phyloP scores from a whole-genome alignment of 2,113 vertebrate genomes.

The Smithornis capensis region DNA sequence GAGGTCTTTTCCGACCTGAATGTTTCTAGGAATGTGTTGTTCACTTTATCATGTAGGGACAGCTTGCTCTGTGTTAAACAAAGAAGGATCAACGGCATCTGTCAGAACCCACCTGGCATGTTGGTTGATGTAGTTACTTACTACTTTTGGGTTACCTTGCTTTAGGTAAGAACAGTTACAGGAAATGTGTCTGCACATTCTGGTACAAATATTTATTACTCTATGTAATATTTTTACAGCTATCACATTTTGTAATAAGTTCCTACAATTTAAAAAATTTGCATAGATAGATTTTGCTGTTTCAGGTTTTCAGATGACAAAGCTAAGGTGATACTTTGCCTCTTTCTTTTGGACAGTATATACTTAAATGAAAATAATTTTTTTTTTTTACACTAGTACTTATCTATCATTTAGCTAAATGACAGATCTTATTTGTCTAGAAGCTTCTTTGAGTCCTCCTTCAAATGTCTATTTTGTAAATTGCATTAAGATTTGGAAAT shows the following conservation, averaged over 20 bases:
- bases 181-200: background rate
- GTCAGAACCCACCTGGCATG: conserved; percentile 17
- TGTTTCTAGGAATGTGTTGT: conserved; percentile 1
- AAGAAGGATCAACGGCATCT: conserved; percentile 17
- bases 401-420: background rate
- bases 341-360: background rate
- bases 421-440: background rate
- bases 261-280: background rate
- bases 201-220: background rate
- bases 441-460: background rate
- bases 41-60: conserved; percentile 40
- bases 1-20: background rate
- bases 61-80: conserved; percentile 53
- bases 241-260: background rate
- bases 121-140: background rate
- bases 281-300: background rate
- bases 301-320: background rate
- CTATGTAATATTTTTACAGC: background rate
- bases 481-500: background rate
- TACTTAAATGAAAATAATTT: background rate
- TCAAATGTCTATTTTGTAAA: background rate
- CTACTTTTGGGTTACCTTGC: background rate
- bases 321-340: background rate
- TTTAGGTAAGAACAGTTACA: conserved; percentile 3
- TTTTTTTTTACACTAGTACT: background rate